Percentiles rank a stretch among this genome's conserved stretches.
Conservation (phyloP, 1,140 invertebrate genomes). For the Bilobella aurantiaca region DNA sequence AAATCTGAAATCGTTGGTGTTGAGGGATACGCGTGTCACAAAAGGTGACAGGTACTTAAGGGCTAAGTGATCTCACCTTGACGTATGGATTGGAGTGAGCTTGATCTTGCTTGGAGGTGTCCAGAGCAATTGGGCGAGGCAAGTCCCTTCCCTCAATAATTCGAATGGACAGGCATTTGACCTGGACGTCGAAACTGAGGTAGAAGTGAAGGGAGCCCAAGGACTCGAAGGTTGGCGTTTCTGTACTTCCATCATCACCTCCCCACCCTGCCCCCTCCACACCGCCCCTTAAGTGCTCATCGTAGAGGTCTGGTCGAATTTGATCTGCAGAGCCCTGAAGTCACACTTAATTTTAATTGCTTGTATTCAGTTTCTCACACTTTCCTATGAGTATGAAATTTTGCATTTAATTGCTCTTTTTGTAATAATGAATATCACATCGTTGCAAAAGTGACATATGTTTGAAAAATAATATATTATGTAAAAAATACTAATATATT, state of each 20-base stretch:
- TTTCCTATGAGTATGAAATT: no score
- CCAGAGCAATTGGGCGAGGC: constrained; percentile 27
- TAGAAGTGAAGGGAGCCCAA: constrained; percentile 29
- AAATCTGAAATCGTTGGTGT: no score
- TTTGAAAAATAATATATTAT: background rate
- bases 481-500: background rate
- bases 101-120: constrained; percentile 30
- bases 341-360: background rate
- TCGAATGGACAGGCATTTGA: constrained; percentile 17
- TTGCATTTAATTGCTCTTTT: no score
- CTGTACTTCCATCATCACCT: constrained; percentile 4
- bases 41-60: no score
- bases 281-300: constrained; percentile 3
- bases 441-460: no score
- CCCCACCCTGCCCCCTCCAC: background rate
- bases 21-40: no score
- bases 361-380: background rate
- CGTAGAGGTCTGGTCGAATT: constrained; percentile 29
- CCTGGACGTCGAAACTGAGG: constrained; percentile 25
- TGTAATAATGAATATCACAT: no score
- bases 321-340: constrained; percentile 29
- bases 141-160: constrained; percentile 31
- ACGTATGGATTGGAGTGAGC: constrained; percentile 33
- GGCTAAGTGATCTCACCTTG: constrained; percentile 19
- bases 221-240: constrained; percentile 11